Evolutionary conservation across 1,140 invertebrate genomes (phyloP).

Genomic region (Euglossa dilemma): DNA sequence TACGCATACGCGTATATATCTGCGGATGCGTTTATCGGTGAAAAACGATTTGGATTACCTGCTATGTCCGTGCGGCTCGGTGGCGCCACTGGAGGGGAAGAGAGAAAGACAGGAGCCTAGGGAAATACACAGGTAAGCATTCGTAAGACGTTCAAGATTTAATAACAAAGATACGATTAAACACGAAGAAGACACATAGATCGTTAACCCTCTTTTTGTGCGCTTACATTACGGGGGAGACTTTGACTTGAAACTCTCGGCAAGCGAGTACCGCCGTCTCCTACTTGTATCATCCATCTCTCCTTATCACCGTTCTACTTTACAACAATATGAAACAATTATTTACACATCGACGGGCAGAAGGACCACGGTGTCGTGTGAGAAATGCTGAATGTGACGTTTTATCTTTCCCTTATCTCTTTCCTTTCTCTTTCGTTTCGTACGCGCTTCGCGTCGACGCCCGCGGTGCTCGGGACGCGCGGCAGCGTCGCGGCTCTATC

Average conservation of each 20-base stretch:
- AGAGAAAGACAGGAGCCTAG: slow-evolving; percentile 53
- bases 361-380: slow-evolving; percentile 51
- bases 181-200: slow-evolving; percentile 73
- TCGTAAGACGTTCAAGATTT: slow-evolving; percentile 70
- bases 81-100: slow-evolving; percentile 13
- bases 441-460: not conserved
- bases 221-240: slow-evolving; percentile 59
- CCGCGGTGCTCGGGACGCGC: not conserved
- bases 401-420: not conserved
- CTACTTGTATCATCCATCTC: slow-evolving; percentile 48
- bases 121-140: slow-evolving; percentile 63
- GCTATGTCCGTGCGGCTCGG: not conserved
- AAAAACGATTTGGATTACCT: not conserved
- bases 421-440: not conserved
- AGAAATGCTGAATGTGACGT: slow-evolving; percentile 19
- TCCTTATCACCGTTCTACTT: slow-evolving; percentile 58
- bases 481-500: no score
- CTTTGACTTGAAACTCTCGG: slow-evolving; percentile 29
- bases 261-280: slow-evolving; percentile 43
- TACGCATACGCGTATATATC: no score
- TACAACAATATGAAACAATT: slow-evolving; percentile 71
- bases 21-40: not conserved
- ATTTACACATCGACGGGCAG: slow-evolving; percentile 66
- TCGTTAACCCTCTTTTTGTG: slow-evolving; percentile 67
- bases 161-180: slow-evolving; percentile 71